Conservation (phyloP, 1,140 invertebrate species). For the Trichonephila clavipes region DNA sequence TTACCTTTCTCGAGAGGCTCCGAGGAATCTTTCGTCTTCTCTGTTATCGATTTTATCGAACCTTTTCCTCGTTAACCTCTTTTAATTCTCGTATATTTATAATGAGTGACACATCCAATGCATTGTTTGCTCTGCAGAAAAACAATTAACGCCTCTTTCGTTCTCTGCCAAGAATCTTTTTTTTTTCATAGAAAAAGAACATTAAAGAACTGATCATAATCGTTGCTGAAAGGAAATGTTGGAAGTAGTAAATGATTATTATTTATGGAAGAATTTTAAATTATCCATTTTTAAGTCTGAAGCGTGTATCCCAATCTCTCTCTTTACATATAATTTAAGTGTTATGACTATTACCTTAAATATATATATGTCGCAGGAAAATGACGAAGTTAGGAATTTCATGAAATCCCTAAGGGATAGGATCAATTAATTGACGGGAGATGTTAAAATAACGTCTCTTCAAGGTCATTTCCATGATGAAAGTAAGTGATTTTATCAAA, state of each 20-base stretch:
- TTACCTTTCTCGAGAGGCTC: background rate
- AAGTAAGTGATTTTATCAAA: no score
- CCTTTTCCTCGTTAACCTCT: background rate
- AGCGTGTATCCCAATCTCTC: no score
- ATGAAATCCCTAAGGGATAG: no score
- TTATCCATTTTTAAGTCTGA: no score
- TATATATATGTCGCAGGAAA: no score
- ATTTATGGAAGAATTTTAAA: background rate
- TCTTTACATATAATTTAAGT: no score
- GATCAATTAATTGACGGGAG: no score
- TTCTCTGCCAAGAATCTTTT: background rate
- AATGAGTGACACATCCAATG: background rate
- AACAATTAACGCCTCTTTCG: background rate
- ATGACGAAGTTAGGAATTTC: no score
- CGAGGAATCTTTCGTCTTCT: background rate
- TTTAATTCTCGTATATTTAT: constrained; percentile 30
- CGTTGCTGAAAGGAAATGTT: background rate
- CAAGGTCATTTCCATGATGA: no score
- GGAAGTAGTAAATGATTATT: background rate
- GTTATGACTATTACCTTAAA: no score
- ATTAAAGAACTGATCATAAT: background rate
- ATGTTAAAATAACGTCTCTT: no score
- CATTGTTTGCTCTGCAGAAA: background rate
- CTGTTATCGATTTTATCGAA: background rate
- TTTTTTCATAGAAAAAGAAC: background rate